Evolutionary conservation across 1,140 invertebrate species (phyloP).

Genomic region (Neoseiulus cucumeris): DNA sequence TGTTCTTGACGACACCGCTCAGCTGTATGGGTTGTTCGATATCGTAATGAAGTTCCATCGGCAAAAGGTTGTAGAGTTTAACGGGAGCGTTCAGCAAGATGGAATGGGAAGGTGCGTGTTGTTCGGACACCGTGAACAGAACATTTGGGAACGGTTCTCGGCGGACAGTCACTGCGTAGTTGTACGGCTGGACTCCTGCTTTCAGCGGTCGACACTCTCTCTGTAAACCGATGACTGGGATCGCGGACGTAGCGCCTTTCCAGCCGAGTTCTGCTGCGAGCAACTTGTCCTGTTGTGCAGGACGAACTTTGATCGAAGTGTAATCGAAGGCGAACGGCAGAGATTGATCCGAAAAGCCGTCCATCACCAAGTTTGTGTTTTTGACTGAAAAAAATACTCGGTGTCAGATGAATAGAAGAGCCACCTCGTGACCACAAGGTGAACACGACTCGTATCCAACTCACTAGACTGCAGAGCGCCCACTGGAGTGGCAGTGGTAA

Average conservation of each 20-base stretch:
- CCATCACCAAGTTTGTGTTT: no score
- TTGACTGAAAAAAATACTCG: no score
- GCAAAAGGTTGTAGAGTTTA: not conserved
- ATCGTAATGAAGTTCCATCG: not conserved
- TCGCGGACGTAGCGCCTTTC: constrained; percentile 1
- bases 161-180: not conserved
- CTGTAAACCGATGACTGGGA: not conserved
- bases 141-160: not conserved
- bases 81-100: not conserved
- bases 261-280: constrained; percentile 13
- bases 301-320: constrained; percentile 16
- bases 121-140: not conserved
- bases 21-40: not conserved
- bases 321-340: constrained; percentile 16
- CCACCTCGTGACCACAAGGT: no score
- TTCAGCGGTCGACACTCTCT: not conserved
- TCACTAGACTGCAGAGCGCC: constrained; percentile 9
- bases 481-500: constrained; percentile 16
- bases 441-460: not conserved
- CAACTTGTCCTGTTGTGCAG: not conserved
- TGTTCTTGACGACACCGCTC: not conserved
- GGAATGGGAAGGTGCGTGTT: not conserved
- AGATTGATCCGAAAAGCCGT: not conserved
- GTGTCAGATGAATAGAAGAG: no score
- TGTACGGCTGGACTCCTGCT: not conserved